A percentile compares a stretch with the other conserved stretches of the same genome.
Evolutionary conservation across 2,113 vertebrate species (phyloP).

Genomic region (Marmota monax): DNA sequence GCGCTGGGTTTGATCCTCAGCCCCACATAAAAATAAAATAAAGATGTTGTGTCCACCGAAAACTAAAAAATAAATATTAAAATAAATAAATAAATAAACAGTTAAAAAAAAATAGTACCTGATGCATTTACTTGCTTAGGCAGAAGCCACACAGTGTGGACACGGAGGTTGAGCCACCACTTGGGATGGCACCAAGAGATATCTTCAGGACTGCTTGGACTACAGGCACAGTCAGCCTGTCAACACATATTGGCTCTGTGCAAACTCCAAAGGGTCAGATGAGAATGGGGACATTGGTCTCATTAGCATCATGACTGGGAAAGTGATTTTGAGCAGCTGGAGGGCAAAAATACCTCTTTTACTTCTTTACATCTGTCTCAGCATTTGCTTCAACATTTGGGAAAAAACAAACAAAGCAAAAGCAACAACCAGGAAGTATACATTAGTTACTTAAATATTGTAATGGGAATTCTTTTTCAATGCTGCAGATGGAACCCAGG

Average conservation of each 20-base stretch:
- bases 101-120: rapidly evolving
- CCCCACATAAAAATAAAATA: no score
- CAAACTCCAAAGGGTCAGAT: not conserved
- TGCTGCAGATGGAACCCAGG: not conserved
- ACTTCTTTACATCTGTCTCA: not conserved
- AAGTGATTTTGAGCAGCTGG: not conserved
- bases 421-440: not conserved
- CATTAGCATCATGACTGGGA: not conserved
- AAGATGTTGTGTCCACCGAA: no score
- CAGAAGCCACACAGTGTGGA: not conserved
- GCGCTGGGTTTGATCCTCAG: no score
- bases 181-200: rapidly evolving
- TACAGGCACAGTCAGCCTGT: not conserved
- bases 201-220: not conserved
- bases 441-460: not conserved
- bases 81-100: no score
- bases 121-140: not conserved
- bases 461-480: no score
- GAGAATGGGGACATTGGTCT: not conserved
- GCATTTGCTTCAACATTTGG: not conserved
- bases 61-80: no score
- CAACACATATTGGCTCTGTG: not conserved
- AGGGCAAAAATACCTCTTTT: not conserved
- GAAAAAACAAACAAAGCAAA: no score
- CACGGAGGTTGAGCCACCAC: not conserved